Base-by-base conservation (phyloP, 2,888 invertebrate species). In the Hecatera dysodea region DNA sequence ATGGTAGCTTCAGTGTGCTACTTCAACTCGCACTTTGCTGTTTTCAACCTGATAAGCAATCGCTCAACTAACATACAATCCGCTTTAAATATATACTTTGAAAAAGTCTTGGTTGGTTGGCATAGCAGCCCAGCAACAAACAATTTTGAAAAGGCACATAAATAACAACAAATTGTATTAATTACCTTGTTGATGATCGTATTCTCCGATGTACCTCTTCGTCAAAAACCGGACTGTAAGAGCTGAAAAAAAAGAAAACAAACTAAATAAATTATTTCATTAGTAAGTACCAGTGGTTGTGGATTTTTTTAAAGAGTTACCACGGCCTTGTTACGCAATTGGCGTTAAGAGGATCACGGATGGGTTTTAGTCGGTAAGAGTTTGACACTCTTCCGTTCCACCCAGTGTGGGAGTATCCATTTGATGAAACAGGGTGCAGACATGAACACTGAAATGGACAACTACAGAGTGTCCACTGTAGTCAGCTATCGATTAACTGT, bases 131-230 rank as follows among this genome's bases (percentile, higher is more conserved):
- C 22, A 48, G 44, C 15, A 44, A 22, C 4, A 24, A 48, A 48
- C 15, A 60, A 8, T 29, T 17, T 39, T 1, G 9, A 29, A 33
- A 19, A 12, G 6, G 12, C 22, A 57, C 22, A 9, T 22, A 22
- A 67, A 67, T 2, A 22, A 24, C 6, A 74, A 63, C 22, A 12
- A 44, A 17, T 39, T 39, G 17, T 19, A 33, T 24, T 3, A 53
- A 93, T 95, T 95, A 98, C 98, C 98, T 96, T 98, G 97, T 93
- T 98, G 98, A 92, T 99, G 98, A 92, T 99, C 99, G 94, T 99
- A 99, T 95, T 99, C 99, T 60, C 99, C 99, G 79, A 99, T 99
- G 93, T 98, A 99, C 70, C 99, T 96, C 90, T 98, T 98, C n/a
- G 99, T 99, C 76, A 99, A 96, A 92, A 99, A 99, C 75, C 99